Percentiles rank a stretch among this genome's conserved stretches.
Conservation (phyloP, 2,888 invertebrate genomes). For the Stenurella melanura region DNA sequence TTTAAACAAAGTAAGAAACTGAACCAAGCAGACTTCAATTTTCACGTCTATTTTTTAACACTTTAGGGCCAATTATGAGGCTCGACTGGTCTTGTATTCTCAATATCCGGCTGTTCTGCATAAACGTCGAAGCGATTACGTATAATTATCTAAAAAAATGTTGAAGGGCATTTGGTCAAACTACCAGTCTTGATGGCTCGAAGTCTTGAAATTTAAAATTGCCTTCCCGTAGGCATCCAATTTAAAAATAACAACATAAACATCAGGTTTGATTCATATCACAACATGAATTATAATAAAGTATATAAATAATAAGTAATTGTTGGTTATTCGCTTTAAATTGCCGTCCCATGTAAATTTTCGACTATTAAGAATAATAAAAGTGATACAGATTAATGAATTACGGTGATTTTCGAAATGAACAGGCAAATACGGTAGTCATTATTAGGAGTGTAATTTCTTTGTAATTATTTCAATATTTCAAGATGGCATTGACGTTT, state of each 20-base stretch:
- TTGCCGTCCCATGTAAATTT: slow-evolving; percentile 38
- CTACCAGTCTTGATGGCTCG: slow-evolving; percentile 49
- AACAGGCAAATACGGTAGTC: slow-evolving; percentile 33
- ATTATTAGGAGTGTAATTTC: slow-evolving; percentile 26
- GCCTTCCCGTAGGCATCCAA: slow-evolving; percentile 37
- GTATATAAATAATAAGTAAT: slow-evolving; percentile 37
- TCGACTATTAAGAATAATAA: slow-evolving; percentile 38
- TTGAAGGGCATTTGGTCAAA: slow-evolving; percentile 43
- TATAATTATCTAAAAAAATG: slow-evolving; percentile 33
- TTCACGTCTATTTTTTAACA: slow-evolving; percentile 14
- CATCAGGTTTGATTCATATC: slow-evolving; percentile 42
- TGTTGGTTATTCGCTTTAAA: slow-evolving; percentile 25
- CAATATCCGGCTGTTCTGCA: slow-evolving; percentile 46
- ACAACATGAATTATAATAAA: slow-evolving; percentile 28
- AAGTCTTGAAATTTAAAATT: slow-evolving; percentile 42
- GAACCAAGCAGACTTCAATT: not conserved
- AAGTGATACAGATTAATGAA: slow-evolving; percentile 39
- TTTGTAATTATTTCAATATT: slow-evolving; percentile 30
- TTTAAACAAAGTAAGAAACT: not conserved
- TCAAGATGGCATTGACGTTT: slow-evolving; percentile 24
- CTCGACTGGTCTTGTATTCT: not conserved
- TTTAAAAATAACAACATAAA: slow-evolving; percentile 41
- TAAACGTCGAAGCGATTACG: slow-evolving; percentile 50
- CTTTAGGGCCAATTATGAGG: slow-evolving; percentile 15
- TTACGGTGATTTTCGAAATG: slow-evolving; percentile 35